Base-by-base conservation (phyloP, 2,797 vertebrate species). In the Liasis olivaceus region DNA sequence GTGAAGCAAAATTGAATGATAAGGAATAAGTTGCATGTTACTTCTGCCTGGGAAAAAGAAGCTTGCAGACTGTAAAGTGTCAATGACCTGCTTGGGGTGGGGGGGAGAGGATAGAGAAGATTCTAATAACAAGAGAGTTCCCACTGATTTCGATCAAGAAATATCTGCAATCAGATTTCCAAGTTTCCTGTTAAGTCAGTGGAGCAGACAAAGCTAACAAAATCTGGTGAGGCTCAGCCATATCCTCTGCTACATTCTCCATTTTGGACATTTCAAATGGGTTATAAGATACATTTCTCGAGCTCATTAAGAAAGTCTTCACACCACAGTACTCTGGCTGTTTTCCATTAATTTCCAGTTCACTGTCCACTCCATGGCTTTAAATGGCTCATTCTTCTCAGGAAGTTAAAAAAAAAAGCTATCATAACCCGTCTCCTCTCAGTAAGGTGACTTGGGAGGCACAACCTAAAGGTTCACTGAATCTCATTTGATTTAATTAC, bases 401-500 rank as follows among this genome's bases (percentile, higher is more conserved):
- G 84, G 36, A 42, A 89, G 81, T 81, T 62, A 20, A 15, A n/a
- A 54, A 15, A 72, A 42, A 26, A 93, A 91, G 90, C 89, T 88
- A 47, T 28, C 15, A 22, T 66, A 56, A 0, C 2, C 91, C 94
- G 62, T 92, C 51, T 93, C 12, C 94, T 91, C 84, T 89, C 66
- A 90, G 87, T 92, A 91, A 93, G 93, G 92, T 90, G 92, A 93
- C 64, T 89, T 64, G 87, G 93, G 94, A 94, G 81, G 91, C 92
- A 85, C 58, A 93, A 87, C 9, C 69, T 88, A 90, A 81, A 84
- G 93, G 59, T 95, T 93, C 93, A 85, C 28, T 0, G 0, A 93
- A 92, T 87, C 88, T 91, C 91, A 92, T 95, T 95, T 96, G 94
- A 87, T 96, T 95, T 96, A 62, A 90, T 96, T 93, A 14, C 90